Evolutionary conservation across 2,113 vertebrate genomes (phyloP).

Genomic region (Motacilla alba): DNA sequence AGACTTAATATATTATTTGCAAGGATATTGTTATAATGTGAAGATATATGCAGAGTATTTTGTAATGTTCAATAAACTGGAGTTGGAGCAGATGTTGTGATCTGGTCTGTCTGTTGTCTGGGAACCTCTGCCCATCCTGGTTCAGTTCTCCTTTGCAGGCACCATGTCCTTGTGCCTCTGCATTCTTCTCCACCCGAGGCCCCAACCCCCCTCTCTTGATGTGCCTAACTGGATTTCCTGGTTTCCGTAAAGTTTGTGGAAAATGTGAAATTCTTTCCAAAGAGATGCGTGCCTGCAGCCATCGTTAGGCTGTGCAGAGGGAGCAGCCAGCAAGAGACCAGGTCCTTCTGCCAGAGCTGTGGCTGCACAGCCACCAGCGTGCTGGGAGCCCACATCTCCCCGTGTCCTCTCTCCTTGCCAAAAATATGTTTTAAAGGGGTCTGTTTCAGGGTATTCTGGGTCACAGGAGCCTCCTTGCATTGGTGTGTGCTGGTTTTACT

Average conservation of each 20-base stretch:
- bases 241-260: neutral
- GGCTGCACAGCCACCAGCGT: neutral
- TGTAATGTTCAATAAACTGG: conserved; percentile 56
- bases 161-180: neutral
- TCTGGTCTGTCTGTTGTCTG: neutral
- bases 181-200: neutral
- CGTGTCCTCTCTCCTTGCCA: neutral
- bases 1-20: conserved; percentile 40
- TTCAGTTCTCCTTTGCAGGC: neutral
- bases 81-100: neutral
- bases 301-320: rapidly evolving
- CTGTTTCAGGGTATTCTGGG: neutral
- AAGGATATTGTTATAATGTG: conserved; percentile 58
- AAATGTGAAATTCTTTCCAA: conserved; percentile 13
- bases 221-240: neutral
- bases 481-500: neutral
- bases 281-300: neutral
- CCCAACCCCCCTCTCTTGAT: neutral
- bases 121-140: neutral
- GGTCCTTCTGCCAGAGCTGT: neutral
- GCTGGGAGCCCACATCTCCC: neutral
- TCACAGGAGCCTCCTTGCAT: neutral
- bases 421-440: neutral
- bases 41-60: conserved; percentile 52
- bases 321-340: neutral